Percentiles rank a stretch among this genome's conserved stretches.
phyloP scores from a whole-genome alignment of 37 sponge, comb jelly and placozoan genomes.

The Tethya wilhelma region DNA sequence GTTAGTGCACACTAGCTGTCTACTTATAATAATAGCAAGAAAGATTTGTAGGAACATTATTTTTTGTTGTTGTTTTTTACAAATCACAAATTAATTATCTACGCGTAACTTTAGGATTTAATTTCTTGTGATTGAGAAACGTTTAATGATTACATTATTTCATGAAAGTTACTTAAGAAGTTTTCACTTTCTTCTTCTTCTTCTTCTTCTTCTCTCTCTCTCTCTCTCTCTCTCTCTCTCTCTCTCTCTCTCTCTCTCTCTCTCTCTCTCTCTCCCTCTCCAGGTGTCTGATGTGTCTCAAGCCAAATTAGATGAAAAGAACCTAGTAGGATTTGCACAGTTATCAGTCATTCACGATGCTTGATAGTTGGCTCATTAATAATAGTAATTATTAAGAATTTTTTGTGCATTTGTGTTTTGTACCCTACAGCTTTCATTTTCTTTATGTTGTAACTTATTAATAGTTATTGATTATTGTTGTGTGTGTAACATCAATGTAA shows the following conservation, averaged over 20 bases:
- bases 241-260: too few species aligned
- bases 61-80: too few species aligned
- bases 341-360: slow-evolving; percentile 3
- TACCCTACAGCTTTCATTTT: neutral
- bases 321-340: slow-evolving; percentile 78
- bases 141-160: too few species aligned
- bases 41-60: too few species aligned
- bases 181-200: neutral
- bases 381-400: neutral
- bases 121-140: too few species aligned
- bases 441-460: neutral
- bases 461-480: neutral
- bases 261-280: neutral
- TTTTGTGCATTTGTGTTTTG: neutral
- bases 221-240: too few species aligned
- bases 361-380: neutral
- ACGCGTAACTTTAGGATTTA: too few species aligned
- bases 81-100: too few species aligned
- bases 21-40: too few species aligned
- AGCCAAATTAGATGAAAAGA: slow-evolving; percentile 65
- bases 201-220: neutral
- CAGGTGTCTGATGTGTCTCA: slow-evolving; percentile 12
- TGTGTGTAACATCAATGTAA: too few species aligned
- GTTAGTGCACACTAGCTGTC: too few species aligned
- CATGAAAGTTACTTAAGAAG: neutral